phyloP scores from a whole-genome alignment of 2,888 invertebrate species.

The Strigamia transsilvanica region DNA sequence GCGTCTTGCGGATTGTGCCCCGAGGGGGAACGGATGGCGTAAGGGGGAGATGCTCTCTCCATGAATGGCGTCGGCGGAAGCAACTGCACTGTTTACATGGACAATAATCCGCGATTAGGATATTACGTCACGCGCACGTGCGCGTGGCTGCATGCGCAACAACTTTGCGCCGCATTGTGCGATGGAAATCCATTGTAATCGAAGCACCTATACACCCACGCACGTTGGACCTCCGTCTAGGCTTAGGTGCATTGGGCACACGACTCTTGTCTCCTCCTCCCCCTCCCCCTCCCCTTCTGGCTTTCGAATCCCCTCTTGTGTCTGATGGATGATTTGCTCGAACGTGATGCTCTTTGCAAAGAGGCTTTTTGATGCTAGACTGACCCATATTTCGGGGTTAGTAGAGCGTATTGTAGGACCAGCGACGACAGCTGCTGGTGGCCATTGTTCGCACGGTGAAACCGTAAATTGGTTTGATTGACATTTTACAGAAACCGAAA shows the following conservation, averaged over 20 bases:
- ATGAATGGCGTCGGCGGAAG: conserved; percentile 34
- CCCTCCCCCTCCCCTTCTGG: background rate
- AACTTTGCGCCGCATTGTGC: background rate
- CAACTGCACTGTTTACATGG: conserved; percentile 48
- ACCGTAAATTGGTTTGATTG: conserved; percentile 18
- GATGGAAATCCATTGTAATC: background rate
- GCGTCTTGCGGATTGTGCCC: conserved; percentile 30
- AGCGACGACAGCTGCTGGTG: conserved; percentile 16
- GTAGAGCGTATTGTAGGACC: conserved; percentile 23
- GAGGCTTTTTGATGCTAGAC: conserved; percentile 24
- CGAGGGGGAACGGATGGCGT: background rate
- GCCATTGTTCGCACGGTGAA: conserved; percentile 10
- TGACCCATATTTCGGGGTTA: conserved; percentile 26
- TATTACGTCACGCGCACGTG: conserved; percentile 55
- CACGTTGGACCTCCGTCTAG: conserved; percentile 14
- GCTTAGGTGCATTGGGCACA: conserved; percentile 27
- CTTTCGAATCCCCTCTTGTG: conserved; percentile 28
- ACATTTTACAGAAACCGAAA: background rate
- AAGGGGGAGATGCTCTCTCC: conserved; percentile 6
- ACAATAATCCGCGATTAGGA: conserved; percentile 53
- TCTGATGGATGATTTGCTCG: conserved; percentile 33
- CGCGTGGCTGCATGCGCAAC: conserved; percentile 50
- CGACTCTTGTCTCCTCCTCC: conserved; percentile 31
- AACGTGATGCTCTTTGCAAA: conserved; percentile 31
- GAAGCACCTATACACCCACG: conserved; percentile 32